Conservation (phyloP, 92 coral and sea anemone genomes). For the Heliopora coerulea region DNA sequence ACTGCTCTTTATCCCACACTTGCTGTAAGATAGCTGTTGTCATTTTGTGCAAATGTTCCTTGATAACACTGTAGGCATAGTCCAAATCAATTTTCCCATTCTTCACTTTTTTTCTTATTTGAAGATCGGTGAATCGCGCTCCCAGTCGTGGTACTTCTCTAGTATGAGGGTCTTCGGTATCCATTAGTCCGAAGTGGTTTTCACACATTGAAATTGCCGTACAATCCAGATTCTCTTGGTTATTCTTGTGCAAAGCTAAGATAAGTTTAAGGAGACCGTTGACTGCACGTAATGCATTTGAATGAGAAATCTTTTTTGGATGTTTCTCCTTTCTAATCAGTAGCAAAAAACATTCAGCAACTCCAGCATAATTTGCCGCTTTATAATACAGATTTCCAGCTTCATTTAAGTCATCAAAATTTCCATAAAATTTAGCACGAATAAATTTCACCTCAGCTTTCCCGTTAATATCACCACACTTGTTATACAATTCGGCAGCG, state of each 20-base stretch:
- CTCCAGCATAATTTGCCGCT: slow-evolving; percentile 63
- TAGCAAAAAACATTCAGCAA: slow-evolving; percentile 59
- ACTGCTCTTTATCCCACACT: slow-evolving; percentile 34
- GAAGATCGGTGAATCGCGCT: slow-evolving; percentile 44
- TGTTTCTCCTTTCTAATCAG: slow-evolving; percentile 44
- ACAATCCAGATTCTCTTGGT: slow-evolving; percentile 36
- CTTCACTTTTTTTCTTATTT: slow-evolving; percentile 10
- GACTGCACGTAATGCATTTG: slow-evolving; percentile 59
- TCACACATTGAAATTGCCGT: slow-evolving; percentile 62
- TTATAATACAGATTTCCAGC: slow-evolving; percentile 63
- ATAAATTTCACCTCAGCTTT: slow-evolving; percentile 69
- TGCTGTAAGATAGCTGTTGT: slow-evolving; percentile 45
- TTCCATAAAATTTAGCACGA: slow-evolving; percentile 46
- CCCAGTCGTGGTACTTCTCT: slow-evolving; percentile 30
- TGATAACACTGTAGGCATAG: slow-evolving; percentile 51
- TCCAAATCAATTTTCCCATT: slow-evolving; percentile 47
- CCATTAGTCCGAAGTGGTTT: slow-evolving; percentile 57
- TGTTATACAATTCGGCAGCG: slow-evolving; percentile 54
- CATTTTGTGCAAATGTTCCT: slow-evolving; percentile 41
- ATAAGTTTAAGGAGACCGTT: slow-evolving; percentile 56
- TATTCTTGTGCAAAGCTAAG: slow-evolving; percentile 52
- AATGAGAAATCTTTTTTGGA: slow-evolving; percentile 23
- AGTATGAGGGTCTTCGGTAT: slow-evolving; percentile 47
- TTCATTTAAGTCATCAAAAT: slow-evolving; percentile 42
- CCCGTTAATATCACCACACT: slow-evolving; percentile 60